Evolutionary conservation across 1,140 invertebrate species (phyloP).

Genomic region (Aphelenchoides fujianensis): DNA sequence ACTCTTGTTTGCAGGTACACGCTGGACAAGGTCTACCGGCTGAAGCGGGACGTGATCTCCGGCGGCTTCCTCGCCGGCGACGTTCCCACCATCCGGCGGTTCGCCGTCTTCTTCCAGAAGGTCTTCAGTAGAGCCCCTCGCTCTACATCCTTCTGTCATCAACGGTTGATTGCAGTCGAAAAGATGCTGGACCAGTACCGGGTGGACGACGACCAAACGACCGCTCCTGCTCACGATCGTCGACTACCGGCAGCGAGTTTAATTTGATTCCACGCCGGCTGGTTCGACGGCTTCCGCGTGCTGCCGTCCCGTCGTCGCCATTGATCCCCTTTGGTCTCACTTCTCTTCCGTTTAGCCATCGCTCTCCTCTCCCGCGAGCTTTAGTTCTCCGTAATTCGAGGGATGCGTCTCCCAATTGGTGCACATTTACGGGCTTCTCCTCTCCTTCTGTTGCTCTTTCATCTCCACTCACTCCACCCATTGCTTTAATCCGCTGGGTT

Average conservation of each 20-base stretch:
- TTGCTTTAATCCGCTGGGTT: no score
- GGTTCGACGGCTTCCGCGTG: conserved; percentile 2
- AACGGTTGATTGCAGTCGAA: no score
- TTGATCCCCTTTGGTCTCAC: neutral
- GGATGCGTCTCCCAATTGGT: neutral
- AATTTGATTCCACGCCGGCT: neutral
- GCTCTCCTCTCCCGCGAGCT: neutral
- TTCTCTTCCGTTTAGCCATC: neutral
- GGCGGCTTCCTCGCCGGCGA: conserved; percentile 48
- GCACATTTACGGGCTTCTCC: neutral
- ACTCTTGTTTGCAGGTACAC: conserved; percentile 22
- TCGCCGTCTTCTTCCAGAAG: conserved; percentile 37
- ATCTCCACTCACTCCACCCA: neutral
- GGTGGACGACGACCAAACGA: conserved; percentile 47
- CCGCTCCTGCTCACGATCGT: neutral
- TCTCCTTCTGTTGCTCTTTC: neutral
- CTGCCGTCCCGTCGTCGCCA: neutral
- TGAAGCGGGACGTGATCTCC: conserved; percentile 41
- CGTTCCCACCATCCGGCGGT: conserved; percentile 34
- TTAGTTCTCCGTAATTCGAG: neutral
- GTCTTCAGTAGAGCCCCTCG: conserved; percentile 40
- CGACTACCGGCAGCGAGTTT: neutral
- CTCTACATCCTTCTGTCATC: no score
- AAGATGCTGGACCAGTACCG: conserved; percentile 39
- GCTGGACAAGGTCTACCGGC: conserved; percentile 39